Evolutionary conservation across 1,140 invertebrate species (phyloP), one percentile per base, ranked within the genome.

Genomic region (Bicyclus anynana): DNA sequence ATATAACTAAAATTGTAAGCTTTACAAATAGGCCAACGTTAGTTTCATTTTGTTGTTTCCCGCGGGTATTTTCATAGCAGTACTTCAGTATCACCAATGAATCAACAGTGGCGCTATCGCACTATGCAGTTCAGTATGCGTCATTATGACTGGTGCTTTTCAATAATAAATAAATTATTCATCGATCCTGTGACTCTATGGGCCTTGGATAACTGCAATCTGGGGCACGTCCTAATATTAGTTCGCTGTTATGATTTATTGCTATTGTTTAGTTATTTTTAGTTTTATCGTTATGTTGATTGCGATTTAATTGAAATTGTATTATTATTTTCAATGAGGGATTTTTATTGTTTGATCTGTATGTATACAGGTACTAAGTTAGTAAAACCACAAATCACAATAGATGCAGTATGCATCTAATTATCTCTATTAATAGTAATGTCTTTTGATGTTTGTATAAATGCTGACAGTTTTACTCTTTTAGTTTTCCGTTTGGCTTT

Each of bases 201-300:
- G 52, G 23, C 56, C 49, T 59, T 59, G 49, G 40, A 52, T 52
- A 49, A 29, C 58, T 35, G 26, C 58, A 42, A 60, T 60, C 58
- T 60, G 37, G 58, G 35, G 16, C 51, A 44, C 52, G 52, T 60
- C 57, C 38, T 46, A 52, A 52, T 59, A 52, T 37, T 37, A 26
- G 16, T 35, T 54, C 35, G 14, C 5, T 38, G n/a, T 29, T 18
- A 14, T 57, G 35, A 57, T 57, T 40, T 42, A 57, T 57, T 33
- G 20, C 37, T 17, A 50, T 57, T 57, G 47, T 57, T 50, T 6
- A 33, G 37, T 50, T 50, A 17, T 23, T 40, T 48, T 38, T 57
- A 27, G 37, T 57, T 38, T 57, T 50, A 50, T 50, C 38, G 50
- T 35, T 57, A 26, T 42, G 27, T 27, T 21, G n/a, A 20, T 44